Conservation (phyloP, 2,888 invertebrate species). For the Chesias legatella region DNA sequence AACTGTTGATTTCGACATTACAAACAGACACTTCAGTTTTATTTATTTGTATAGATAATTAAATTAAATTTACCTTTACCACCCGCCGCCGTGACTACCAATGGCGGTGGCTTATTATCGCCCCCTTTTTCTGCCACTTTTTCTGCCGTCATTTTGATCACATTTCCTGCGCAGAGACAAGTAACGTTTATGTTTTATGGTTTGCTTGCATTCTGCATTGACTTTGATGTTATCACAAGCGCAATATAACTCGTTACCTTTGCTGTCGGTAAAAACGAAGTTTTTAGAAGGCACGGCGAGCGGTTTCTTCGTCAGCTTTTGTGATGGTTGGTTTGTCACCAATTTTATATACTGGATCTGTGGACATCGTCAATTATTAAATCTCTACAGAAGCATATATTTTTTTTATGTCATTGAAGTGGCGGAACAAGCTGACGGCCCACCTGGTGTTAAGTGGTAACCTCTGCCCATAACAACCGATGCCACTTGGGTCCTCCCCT, state of each 20-base stretch:
- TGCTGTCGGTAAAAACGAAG: slow-evolving; percentile 57
- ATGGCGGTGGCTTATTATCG: slow-evolving; percentile 44
- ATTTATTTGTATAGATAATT: background rate
- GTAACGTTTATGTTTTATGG: too few species aligned
- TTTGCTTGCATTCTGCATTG: too few species aligned
- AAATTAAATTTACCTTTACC: slow-evolving; percentile 38
- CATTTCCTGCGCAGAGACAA: slow-evolving; percentile 51
- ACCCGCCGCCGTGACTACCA: slow-evolving; percentile 39
- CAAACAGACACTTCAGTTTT: too few species aligned
- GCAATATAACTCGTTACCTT: slow-evolving; percentile 40
- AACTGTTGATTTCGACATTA: too few species aligned
- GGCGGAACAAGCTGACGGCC: too few species aligned
- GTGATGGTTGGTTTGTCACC: slow-evolving; percentile 70
- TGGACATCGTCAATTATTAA: too few species aligned
- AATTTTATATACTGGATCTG: slow-evolving; percentile 87
- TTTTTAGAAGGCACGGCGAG: slow-evolving; percentile 44
- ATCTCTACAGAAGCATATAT: too few species aligned
- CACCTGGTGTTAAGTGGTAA: too few species aligned
- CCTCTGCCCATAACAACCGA: too few species aligned
- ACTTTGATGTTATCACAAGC: background rate
- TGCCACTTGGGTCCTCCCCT: too few species aligned
- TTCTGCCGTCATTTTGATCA: slow-evolving; percentile 56
- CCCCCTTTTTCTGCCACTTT: slow-evolving; percentile 51
- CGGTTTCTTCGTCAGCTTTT: slow-evolving; percentile 28
- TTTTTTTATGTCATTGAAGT: too few species aligned